Base-by-base conservation (phyloP, 2,797 vertebrate genomes). In the Enteromius argenteus region DNA sequence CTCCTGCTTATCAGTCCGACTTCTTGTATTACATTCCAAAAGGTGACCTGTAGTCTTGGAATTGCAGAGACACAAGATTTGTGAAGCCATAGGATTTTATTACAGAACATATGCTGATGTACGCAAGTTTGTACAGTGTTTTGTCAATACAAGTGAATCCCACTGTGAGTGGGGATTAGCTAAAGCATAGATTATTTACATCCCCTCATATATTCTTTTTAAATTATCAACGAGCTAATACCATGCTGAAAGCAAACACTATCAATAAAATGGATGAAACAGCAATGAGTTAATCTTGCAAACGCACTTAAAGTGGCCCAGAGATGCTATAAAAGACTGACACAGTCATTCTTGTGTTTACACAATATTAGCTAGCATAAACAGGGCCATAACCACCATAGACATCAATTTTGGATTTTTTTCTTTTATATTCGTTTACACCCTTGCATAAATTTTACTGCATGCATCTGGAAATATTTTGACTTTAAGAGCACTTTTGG, bases 151-250 rank as follows among this genome's bases (percentile, higher is more conserved):
- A 80, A 84, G 62, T 49, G 91, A 83, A 86, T 89, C 83, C 35
- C 53, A 80, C 86, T 84, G 73, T 80, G n/a, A 80, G 83, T 85
- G 76, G 88, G 90, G 75, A 79, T 90, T 46, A 78, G 68, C 80
- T 27, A 46, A 53, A 56, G 27, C 66, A 84, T 83, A 83, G 69
- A 87, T 81, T 82, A 62, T 79, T 84, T 72, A 84, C 30, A 84
- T 72, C 32, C 67, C 14, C 42, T 62, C 21, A 49, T 84, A 78
- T 37, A 77, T 56, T 68, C 39, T 81, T 74, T 75, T 78, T 86
- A 85, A 92, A 90, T 86, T 90, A 90, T 89, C 75, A 80, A 86
- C 90, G 87, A 83, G 42, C 56, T 85, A 85, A 89, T 86, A 87
- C 76, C 88, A 88, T 81, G 8, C 56, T 77, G 80, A 87, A 87